phyloP scores from a whole-genome alignment of 2,888 invertebrate genomes.

The Bimastos eiseni region DNA sequence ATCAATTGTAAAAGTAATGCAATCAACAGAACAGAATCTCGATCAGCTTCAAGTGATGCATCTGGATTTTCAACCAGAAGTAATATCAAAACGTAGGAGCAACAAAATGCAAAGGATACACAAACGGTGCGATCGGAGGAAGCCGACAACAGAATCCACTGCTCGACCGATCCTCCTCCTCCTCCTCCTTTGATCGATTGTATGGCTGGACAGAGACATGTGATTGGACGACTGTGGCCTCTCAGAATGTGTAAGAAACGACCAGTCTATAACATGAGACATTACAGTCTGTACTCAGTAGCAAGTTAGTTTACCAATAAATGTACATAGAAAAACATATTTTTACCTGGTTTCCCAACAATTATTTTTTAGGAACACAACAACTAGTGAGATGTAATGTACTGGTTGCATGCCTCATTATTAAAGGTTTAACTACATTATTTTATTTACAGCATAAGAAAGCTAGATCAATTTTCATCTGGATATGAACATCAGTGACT shows the following conservation, averaged over 20 bases:
- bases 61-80: not conserved
- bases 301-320: no score
- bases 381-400: no score
- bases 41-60: not conserved
- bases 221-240: slow-evolving; percentile 30
- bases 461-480: no score
- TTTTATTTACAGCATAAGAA: no score
- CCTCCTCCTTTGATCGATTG: not conserved
- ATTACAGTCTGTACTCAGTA: no score
- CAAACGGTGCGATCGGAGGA: slow-evolving; percentile 27
- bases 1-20: no score
- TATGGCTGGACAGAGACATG: not conserved
- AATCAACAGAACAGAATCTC: not conserved
- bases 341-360: no score
- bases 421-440: no score
- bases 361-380: not conserved
- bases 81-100: not conserved
- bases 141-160: slow-evolving; percentile 21
- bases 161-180: not conserved
- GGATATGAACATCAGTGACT: no score
- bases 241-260: slow-evolving; percentile 22
- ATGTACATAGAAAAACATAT: no score
- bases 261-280: slow-evolving; percentile 7
- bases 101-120: slow-evolving; percentile 22
- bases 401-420: no score